phyloP scores from a whole-genome alignment of 2,113 vertebrate genomes.

The Tor tambroides region DNA sequence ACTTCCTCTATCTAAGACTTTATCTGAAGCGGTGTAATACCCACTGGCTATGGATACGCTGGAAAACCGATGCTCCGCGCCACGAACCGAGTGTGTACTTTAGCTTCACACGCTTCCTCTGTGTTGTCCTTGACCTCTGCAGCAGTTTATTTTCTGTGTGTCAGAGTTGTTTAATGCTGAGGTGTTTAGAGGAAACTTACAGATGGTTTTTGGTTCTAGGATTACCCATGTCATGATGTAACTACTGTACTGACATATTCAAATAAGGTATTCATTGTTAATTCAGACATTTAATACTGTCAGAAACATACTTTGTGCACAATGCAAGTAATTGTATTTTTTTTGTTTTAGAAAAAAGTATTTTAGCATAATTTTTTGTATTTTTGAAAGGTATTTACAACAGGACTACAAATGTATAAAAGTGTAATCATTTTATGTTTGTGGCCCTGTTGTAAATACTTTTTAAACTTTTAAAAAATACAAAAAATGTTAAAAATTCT shows the following conservation, averaged over 20 bases:
- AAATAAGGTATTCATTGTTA: constrained; percentile 58
- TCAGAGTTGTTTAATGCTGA: neutral
- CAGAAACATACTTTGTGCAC: constrained; percentile 60
- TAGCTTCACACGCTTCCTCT: constrained; percentile 3
- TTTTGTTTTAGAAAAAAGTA: neutral
- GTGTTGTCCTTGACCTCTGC: constrained; percentile 23
- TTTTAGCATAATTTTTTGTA: no score
- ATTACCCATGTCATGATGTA: constrained; percentile 10
- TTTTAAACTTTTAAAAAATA: no score
- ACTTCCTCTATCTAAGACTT: constrained; percentile 59
- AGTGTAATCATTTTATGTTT: neutral
- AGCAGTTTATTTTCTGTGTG: constrained; percentile 23
- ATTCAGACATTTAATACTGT: constrained; percentile 51
- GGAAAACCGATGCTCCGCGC: constrained; percentile 22
- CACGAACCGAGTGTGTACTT: constrained; percentile 11
- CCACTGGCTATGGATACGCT: constrained; percentile 8
- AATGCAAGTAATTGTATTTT: neutral
- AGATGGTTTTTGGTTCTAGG: constrained; percentile 37
- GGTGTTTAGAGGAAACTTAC: neutral
- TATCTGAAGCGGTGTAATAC: constrained; percentile 19
- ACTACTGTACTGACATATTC: constrained; percentile 70
- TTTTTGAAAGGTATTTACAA: no score
- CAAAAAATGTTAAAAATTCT: no score
- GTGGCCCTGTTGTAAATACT: neutral
- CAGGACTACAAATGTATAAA: no score